Base-by-base conservation (phyloP, 2,113 vertebrate species). In the Paramormyrops kingsleyae region DNA sequence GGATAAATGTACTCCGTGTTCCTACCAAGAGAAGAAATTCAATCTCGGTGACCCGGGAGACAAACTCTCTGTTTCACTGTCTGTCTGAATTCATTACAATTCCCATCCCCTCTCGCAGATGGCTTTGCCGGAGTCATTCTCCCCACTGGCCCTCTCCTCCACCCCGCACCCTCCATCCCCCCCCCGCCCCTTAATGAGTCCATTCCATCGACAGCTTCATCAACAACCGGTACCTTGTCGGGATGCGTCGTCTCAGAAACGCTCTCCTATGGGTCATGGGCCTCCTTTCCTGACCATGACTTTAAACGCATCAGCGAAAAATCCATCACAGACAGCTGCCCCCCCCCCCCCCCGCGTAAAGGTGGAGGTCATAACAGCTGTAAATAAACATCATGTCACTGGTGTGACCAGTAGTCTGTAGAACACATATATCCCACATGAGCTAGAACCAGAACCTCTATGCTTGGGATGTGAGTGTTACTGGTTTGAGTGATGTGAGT, bases 221-320 rank as follows among this genome's bases (percentile, higher is more conserved):
- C 62, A 70, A 74, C 87, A 46, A 88, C 47, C 15, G 87, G 10
- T 39, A 35, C 47, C 47, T 52, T 83, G 88, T 80, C 88, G 3
- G 87, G 66, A 53, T 91, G 89, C 92, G 80, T 91, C 88, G 46
- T 90, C 90, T 92, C 91, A 93, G 91, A 92, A 87, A 92, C 88
- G 90, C 89, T 91, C 86, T 92, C 93, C 89, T 90, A 77, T 91
- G 89, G 90, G 90, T 77, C 90, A 53, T 17, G 17, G 5, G 15
- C 31, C 50, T 12, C 47, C 27, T 35, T 47, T 35, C 15, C 85
- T 87, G 31, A 19, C 50, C n/a, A 15, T 15, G 47, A 31, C n/a
- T 13, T 87, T 56, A 87, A 87, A 56, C 47, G 15, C 49, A 19
- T 19, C 17, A 39, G 27, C 13, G 1, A 15, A 84, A 52, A 87